These are phyloP conservation scores for Gallinago stenura DNA, from an alignment of 2,797 vertebrate genomes.

Conservation along the genomic window DNA sequence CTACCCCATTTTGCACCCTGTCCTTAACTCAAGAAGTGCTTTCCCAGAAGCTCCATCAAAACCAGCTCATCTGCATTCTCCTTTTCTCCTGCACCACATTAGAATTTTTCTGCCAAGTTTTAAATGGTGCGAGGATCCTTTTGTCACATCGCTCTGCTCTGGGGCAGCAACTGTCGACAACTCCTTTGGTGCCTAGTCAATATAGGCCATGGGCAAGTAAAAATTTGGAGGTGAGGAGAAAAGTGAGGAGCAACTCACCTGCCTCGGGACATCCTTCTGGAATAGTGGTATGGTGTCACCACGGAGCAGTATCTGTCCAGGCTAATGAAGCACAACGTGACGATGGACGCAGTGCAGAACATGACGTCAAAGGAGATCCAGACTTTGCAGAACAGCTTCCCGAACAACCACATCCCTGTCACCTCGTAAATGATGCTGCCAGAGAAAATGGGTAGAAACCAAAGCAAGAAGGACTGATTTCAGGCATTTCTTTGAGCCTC, in stretches of 20 bases:
- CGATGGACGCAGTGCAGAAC: constrained; percentile 90
- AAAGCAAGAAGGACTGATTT: background rate
- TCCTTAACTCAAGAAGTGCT: background rate
- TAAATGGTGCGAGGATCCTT: background rate
- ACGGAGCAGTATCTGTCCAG: constrained; percentile 87
- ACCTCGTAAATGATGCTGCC: constrained; percentile 78
- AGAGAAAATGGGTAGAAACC: background rate
- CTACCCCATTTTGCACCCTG: background rate
- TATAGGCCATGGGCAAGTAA: fast-evolving
- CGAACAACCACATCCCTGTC: constrained; percentile 77
- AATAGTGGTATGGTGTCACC: constrained; percentile 76
- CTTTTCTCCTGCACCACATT: background rate
- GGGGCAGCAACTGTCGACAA: background rate
- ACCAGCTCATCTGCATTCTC: background rate
- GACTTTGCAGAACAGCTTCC: constrained; percentile 84
- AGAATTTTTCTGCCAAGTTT: background rate
- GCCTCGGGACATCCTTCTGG: constrained; percentile 77
- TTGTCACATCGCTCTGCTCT: background rate
- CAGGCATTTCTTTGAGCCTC: background rate
- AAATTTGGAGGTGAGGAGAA: background rate
- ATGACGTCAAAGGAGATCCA: constrained; percentile 90
- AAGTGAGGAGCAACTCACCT: constrained; percentile 27
- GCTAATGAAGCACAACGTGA: constrained; percentile 89
- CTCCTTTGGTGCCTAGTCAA: background rate
- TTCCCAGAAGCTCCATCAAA: background rate